A percentile compares a stretch with the other conserved stretches of the same genome.
These are phyloP conservation scores for Anoplolepis gracilipes DNA, from an alignment of 1,140 invertebrate species.

Conservation along the genomic window DNA sequence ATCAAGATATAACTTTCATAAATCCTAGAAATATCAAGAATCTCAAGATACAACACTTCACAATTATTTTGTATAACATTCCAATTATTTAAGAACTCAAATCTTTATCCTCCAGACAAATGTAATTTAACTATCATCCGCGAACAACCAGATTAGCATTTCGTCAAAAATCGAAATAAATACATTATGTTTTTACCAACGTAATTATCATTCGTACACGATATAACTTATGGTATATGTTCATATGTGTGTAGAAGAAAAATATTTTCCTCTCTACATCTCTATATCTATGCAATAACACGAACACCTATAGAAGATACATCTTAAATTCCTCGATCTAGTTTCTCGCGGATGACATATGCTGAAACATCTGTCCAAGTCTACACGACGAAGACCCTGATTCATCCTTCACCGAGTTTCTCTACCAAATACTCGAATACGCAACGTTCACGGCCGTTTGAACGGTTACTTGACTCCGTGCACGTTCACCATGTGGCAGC, in stretches of 20 bases:
- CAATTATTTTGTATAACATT: background rate
- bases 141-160: conserved; percentile 4
- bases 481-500: conserved; percentile 85
- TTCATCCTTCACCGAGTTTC: background rate
- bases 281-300: background rate
- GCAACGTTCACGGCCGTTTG: background rate
- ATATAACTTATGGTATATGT: background rate
- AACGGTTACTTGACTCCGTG: conserved; percentile 81
- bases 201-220: background rate
- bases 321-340: background rate
- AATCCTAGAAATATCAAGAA: background rate
- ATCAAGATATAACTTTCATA: background rate
- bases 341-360: conserved; percentile 1
- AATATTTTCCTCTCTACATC: conserved; percentile 16
- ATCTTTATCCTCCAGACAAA: background rate
- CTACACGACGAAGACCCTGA: background rate
- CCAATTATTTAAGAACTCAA: background rate
- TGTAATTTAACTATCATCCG: background rate
- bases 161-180: background rate
- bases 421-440: background rate
- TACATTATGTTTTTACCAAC: background rate
- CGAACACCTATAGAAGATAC: background rate
- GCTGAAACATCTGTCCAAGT: background rate
- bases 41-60: background rate
- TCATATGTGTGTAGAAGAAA: background rate